Conservation (phyloP, 2,888 invertebrate genomes). For the Craniophora ligustri region DNA sequence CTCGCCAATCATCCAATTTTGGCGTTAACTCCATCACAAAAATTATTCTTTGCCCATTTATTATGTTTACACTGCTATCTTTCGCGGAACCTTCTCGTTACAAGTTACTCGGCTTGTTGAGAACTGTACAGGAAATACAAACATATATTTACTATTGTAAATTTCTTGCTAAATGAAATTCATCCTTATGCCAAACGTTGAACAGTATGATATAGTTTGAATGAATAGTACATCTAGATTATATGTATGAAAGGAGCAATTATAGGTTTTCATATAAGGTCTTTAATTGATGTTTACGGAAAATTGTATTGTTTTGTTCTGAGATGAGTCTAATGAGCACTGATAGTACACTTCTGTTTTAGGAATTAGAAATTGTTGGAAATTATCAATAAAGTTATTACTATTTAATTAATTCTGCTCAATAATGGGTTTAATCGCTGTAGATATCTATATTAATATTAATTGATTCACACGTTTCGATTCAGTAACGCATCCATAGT, state of each 20-base stretch:
- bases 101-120: slow-evolving; percentile 56
- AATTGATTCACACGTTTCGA: too few species aligned
- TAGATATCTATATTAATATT: too few species aligned
- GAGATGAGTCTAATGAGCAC: slow-evolving; percentile 40
- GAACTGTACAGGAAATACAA: slow-evolving; percentile 48
- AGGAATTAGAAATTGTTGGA: slow-evolving; percentile 2
- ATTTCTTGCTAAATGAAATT: slow-evolving; percentile 20
- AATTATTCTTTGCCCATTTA: slow-evolving; percentile 71
- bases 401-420: too few species aligned
- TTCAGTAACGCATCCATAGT: too few species aligned
- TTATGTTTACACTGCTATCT: slow-evolving; percentile 72
- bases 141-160: slow-evolving; percentile 15
- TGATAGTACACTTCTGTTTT: slow-evolving; percentile 18
- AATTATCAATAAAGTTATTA: slow-evolving; percentile 6
- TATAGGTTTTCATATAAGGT: slow-evolving; percentile 49
- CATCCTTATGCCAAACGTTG: slow-evolving; percentile 18
- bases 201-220: neutral
- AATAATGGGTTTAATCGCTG: too few species aligned
- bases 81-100: slow-evolving; percentile 65
- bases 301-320: slow-evolving; percentile 47
- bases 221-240: slow-evolving; percentile 9
- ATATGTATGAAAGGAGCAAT: slow-evolving; percentile 48
- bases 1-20: slow-evolving; percentile 78
- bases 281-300: slow-evolving; percentile 57
- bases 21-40: slow-evolving; percentile 64